A percentile compares a stretch with the other conserved stretches of the same genome.
Conservation (phyloP, 2,888 invertebrate genomes). For the Tethea ocularis region DNA sequence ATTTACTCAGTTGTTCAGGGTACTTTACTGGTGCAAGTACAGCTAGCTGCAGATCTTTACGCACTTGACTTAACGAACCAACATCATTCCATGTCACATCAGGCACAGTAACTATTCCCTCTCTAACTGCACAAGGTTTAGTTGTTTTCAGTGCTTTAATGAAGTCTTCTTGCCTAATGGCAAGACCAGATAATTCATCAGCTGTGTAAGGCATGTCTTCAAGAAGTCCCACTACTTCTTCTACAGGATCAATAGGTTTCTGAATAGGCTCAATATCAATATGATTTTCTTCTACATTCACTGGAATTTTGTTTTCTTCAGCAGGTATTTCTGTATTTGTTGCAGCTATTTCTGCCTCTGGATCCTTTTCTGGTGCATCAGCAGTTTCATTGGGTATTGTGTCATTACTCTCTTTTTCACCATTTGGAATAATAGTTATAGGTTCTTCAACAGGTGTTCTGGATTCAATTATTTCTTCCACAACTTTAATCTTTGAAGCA, state of each 20-base stretch:
- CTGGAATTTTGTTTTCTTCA: conserved; percentile 37
- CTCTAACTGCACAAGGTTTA: conserved; percentile 96
- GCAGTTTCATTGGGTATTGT: conserved; percentile 29
- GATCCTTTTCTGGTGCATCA: conserved; percentile 40
- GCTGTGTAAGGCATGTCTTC: conserved; percentile 86
- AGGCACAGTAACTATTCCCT: conserved; percentile 98
- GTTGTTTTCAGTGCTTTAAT: conserved; percentile 90
- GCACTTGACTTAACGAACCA: conserved; percentile 94
- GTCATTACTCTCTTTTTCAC: conserved; percentile 62
- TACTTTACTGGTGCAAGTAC: conserved; percentile 96
- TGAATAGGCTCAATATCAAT: conserved; percentile 29
- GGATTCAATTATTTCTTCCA: conserved; percentile 27
- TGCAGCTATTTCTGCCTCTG: conserved; percentile 33
- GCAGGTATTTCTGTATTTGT: conserved; percentile 37
- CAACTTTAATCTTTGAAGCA: conserved; percentile 36
- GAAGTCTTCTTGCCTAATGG: conserved; percentile 90
- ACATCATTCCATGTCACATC: conserved; percentile 99
- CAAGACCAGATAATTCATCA: conserved; percentile 86
- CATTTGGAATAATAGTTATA: conserved; percentile 59
- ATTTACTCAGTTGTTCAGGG: conserved; percentile 89
- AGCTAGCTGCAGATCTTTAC: conserved; percentile 94
- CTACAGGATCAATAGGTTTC: conserved; percentile 50
- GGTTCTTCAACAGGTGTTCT: conserved; percentile 43
- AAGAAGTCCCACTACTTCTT: conserved; percentile 86
- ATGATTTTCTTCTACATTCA: conserved; percentile 33